Conservation (phyloP, 1,140 invertebrate species). For the Camponotus vicinus region DNA sequence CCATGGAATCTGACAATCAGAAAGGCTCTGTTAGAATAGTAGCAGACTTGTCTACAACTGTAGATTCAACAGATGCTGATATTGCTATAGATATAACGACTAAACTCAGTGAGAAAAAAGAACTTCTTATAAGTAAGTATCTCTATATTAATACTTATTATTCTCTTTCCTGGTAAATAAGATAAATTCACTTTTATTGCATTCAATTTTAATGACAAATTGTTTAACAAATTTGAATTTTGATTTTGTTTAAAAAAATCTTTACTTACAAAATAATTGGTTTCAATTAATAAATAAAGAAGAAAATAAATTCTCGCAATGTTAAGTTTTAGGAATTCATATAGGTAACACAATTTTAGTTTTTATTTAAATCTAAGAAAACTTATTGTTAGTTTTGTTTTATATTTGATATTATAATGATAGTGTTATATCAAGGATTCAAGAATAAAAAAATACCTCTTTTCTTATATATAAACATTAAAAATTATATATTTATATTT, state of each 20-base stretch:
- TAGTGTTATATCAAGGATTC: not conserved
- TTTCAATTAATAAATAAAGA: not conserved
- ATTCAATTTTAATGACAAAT: too few relatives aligned
- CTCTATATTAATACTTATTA: slow-evolving; percentile 35
- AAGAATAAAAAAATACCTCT: too few relatives aligned
- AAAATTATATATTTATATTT: not conserved
- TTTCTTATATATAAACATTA: not conserved
- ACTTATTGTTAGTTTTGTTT: slow-evolving; percentile 3
- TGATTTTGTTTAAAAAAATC: not conserved
- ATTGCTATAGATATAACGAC: slow-evolving; percentile 90
- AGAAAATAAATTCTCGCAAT: not conserved
- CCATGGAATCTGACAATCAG: slow-evolving; percentile 83
- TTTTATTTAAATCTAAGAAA: not conserved
- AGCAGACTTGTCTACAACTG: slow-evolving; percentile 85
- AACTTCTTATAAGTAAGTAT: slow-evolving; percentile 90
- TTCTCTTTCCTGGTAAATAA: too few relatives aligned
- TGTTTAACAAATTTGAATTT: not conserved
- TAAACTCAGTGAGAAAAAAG: slow-evolving; percentile 91
- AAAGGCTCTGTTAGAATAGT: slow-evolving; percentile 86
- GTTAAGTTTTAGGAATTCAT: not conserved
- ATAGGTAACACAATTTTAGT: not conserved
- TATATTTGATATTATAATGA: not conserved
- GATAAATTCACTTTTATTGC: too few relatives aligned
- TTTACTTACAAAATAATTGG: not conserved
- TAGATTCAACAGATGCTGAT: slow-evolving; percentile 86